Evolutionary conservation across 1,140 invertebrate genomes (phyloP).

Genomic region (Idris sp.): DNA sequence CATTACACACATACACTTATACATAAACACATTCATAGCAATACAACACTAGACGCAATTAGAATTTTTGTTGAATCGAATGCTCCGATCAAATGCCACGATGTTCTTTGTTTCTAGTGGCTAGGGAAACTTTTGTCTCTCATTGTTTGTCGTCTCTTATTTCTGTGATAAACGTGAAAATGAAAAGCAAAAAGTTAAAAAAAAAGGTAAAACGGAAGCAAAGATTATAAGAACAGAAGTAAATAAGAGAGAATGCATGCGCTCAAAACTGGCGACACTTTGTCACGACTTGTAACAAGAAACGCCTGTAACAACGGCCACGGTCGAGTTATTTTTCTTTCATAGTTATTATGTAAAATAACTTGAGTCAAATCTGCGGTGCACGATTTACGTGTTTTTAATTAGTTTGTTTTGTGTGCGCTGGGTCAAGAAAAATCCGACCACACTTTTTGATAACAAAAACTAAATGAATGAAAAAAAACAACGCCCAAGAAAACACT

Average conservation of each 20-base stretch:
- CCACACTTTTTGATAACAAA: too few relatives aligned
- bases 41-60: constrained; percentile 60
- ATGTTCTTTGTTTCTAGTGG: constrained; percentile 63
- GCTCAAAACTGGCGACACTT: constrained; percentile 33
- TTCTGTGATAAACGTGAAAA: constrained; percentile 60
- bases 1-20: constrained; percentile 17
- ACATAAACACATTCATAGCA: constrained; percentile 15
- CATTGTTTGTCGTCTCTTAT: constrained; percentile 56
- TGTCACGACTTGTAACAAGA: constrained; percentile 26
- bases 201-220: constrained; percentile 6
- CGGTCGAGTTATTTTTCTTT: constrained; percentile 37
- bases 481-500: too few relatives aligned
- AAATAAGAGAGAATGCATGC: neutral
- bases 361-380: constrained; percentile 14
- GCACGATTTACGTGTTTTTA: too few relatives aligned
- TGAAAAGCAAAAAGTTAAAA: too few relatives aligned
- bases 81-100: constrained; percentile 60
- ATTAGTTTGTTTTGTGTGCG: too few relatives aligned
- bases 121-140: constrained; percentile 57
- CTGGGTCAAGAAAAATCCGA: too few relatives aligned
- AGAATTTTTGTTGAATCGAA: constrained; percentile 62
- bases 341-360: too few relatives aligned
- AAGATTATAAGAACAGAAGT: constrained; percentile 9
- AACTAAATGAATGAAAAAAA: too few relatives aligned
- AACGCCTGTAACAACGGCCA: constrained; percentile 21